Conservation (phyloP, 2,797 vertebrate genomes). For the Anas acuta region DNA sequence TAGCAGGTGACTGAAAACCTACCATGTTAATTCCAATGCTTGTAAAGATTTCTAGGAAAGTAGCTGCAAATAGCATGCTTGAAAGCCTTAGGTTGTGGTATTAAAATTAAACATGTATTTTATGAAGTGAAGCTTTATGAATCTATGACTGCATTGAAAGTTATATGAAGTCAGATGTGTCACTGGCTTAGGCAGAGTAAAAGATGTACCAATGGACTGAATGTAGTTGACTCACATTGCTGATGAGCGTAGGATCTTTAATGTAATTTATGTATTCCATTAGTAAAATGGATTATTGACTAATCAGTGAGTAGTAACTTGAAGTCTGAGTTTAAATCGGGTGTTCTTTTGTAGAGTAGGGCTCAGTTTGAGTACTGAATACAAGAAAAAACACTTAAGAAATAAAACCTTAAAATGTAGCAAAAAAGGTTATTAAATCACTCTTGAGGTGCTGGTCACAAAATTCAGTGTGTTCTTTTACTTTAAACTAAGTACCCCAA, state of each 20-base stretch:
- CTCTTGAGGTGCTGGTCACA: neutral
- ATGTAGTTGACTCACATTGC: neutral
- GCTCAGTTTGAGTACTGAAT: neutral
- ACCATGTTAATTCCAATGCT: neutral
- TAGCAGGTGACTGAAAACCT: neutral
- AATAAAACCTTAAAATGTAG: neutral
- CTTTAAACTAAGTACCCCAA: neutral
- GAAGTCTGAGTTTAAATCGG: neutral
- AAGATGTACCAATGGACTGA: neutral
- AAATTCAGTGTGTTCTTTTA: neutral
- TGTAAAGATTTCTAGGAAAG: conserved; percentile 15
- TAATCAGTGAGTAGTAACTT: neutral
- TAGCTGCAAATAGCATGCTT: neutral
- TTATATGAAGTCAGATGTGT: neutral
- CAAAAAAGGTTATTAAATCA: conserved; percentile 25
- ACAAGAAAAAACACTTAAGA: neutral
- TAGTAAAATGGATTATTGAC: conserved; percentile 64
- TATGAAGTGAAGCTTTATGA: conserved; percentile 42
- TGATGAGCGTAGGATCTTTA: conserved; percentile 22
- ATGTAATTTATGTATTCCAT: conserved; percentile 45
- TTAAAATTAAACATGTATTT: conserved; percentile 36
- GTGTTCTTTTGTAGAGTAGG: neutral
- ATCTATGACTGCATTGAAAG: neutral
- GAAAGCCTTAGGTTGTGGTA: neutral
- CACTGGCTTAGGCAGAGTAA: neutral